Percentiles rank a stretch among this genome's conserved stretches.
Evolutionary conservation across 2,888 invertebrate genomes (phyloP).

Genomic region (Malthinus seriepunctatus): DNA sequence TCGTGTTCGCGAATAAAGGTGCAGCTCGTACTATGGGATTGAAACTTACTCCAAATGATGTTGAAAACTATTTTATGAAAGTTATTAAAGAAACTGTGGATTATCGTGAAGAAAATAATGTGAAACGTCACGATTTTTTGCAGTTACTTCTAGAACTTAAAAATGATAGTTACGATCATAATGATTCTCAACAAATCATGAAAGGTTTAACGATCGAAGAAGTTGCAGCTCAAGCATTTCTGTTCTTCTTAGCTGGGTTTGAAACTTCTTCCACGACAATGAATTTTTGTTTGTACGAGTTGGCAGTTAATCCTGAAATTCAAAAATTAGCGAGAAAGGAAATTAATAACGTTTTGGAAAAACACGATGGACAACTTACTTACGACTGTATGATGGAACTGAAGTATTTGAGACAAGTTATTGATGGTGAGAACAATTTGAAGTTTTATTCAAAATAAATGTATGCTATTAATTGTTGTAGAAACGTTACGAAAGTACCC

Average conservation of each 20-base stretch:
- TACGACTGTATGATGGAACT: slow-evolving; percentile 57
- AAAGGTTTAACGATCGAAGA: slow-evolving; percentile 18
- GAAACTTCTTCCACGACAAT: slow-evolving; percentile 51
- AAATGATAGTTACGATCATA: slow-evolving; percentile 9
- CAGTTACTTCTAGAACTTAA: slow-evolving; percentile 51
- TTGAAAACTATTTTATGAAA: slow-evolving; percentile 53
- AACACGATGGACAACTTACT: slow-evolving; percentile 50
- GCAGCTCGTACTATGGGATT: slow-evolving; percentile 34
- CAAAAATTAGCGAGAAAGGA: slow-evolving; percentile 54
- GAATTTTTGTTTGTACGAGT: slow-evolving; percentile 56
- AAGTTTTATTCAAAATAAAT: not conserved
- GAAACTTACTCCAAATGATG: slow-evolving; percentile 31
- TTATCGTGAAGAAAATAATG: slow-evolving; percentile 51
- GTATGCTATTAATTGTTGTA: not conserved
- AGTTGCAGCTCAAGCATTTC: slow-evolving; percentile 38
- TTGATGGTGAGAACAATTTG: slow-evolving; percentile 40
- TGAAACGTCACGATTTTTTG: slow-evolving; percentile 58
- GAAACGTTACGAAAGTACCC: not conserved
- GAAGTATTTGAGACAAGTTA: slow-evolving; percentile 55
- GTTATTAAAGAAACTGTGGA: slow-evolving; percentile 53
- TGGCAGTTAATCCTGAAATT: slow-evolving; percentile 54
- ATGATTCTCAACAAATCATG: not conserved
- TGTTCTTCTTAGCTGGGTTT: slow-evolving; percentile 47
- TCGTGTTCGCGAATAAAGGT: slow-evolving; percentile 28
- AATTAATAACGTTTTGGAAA: slow-evolving; percentile 48